Base-by-base conservation (phyloP, 2,888 invertebrate genomes). In the Lasiommata megera region DNA sequence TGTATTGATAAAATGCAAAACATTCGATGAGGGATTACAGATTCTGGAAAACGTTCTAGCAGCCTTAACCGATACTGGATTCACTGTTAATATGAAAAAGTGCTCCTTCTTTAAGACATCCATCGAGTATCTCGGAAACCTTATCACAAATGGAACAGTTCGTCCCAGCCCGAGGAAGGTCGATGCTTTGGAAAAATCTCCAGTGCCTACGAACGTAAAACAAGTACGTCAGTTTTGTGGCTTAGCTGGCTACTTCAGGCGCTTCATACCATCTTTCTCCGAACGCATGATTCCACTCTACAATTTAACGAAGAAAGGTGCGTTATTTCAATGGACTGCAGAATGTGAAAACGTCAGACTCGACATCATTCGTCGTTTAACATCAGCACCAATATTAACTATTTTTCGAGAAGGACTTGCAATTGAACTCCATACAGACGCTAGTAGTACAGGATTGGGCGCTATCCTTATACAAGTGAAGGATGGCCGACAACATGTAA, bases 341-440 rank as follows among this genome's bases (percentile, higher is more conserved):
- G n/a, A 23, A 12, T 9, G 9, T 11, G 41, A 41, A 23, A 23
- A 5, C 6, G 23, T 9, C 18, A 7, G 41, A 18, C n/a, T 5
- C 5, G 18, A 41, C 9, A 46, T 46, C 8, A 46, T 46, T 16
- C 9, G 11, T 2, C 8, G 16, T 6, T 12, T 41, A 37, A 58
- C 36, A 6, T 51, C 54, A 16, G 0, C 37, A 3, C 54, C 54
- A 9, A 40, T 55, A 5, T 29, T 59, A 16, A 34, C 55, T 0
- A 51, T 52, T 29, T 59, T 55, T 41, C 37, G 46, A 14, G 44
- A 43, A 36, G 36, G 12, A 28, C 8, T 8, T n/a, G 38, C 53
- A 5, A 56, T 17, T 28, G 56, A 60, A 36, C 31, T 60, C 0
- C 51, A 59, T 17, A 68, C 69, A 0, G 71, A 68, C 12, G 68